Percentiles rank a stretch among this genome's conserved stretches.
Conservation (phyloP, 2,113 vertebrate genomes). For the Pterocles orientalis region DNA sequence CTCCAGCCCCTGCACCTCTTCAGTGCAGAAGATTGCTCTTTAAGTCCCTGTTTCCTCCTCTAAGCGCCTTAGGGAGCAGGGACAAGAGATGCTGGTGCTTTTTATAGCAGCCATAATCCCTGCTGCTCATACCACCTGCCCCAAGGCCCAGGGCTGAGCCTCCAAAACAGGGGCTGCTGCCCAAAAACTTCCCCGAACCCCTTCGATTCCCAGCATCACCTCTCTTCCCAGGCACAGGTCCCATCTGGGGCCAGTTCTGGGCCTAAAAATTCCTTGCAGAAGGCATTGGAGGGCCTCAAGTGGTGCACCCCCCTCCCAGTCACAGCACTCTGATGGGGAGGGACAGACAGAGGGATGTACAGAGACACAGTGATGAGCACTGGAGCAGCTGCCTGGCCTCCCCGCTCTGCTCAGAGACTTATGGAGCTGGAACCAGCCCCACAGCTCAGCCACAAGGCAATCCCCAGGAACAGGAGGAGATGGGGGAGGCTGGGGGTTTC, state of each 20-base stretch:
- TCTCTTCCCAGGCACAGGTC: background rate
- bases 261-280: background rate
- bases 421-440: background rate
- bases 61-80: slow-evolving; percentile 51
- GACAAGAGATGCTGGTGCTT: background rate
- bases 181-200: background rate
- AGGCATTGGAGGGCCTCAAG: accelerated
- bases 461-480: background rate
- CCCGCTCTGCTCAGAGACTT: background rate
- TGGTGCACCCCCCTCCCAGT: background rate
- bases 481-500: background rate
- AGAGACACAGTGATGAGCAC: background rate
- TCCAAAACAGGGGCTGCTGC: background rate
- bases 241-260: background rate
- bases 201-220: background rate
- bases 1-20: background rate
- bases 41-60: slow-evolving; percentile 42
- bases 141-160: background rate
- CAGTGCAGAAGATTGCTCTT: background rate
- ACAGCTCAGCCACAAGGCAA: background rate
- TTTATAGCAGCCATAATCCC: slow-evolving; percentile 58
- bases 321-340: background rate
- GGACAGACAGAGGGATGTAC: background rate
- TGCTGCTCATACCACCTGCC: background rate
- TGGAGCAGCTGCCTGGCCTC: background rate